These are phyloP conservation scores for Aphelocoma coerulescens DNA, from an alignment of 2,113 vertebrate species.

Conservation along the genomic window DNA sequence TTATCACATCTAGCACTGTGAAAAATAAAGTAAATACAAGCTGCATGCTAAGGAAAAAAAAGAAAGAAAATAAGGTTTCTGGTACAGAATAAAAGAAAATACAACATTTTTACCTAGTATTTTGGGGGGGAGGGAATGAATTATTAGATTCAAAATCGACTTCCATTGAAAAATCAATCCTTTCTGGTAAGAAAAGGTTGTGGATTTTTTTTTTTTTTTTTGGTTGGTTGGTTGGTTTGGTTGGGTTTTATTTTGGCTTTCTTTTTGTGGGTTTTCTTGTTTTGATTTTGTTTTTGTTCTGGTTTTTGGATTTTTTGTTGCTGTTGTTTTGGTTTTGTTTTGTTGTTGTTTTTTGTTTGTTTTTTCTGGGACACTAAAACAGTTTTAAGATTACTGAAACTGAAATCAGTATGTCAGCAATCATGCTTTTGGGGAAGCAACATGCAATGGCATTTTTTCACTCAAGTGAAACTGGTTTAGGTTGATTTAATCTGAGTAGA, in stretches of 20 bases:
- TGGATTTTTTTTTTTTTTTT: not conserved
- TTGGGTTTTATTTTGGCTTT: too few species aligned
- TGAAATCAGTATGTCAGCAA: not conserved
- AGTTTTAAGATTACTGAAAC: not conserved
- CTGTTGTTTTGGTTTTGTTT: not conserved
- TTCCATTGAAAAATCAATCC: not conserved
- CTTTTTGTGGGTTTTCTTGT: too few species aligned
- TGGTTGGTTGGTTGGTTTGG: too few species aligned
- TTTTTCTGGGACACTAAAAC: not conserved
- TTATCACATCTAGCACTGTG: not conserved
- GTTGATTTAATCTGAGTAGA: not conserved
- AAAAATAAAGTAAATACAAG: constrained; percentile 3
- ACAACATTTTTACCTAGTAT: not conserved
- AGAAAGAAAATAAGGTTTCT: not conserved
- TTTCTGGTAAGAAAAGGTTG: not conserved
- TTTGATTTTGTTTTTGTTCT: not conserved
- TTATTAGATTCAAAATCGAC: not conserved
- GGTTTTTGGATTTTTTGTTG: too few species aligned
- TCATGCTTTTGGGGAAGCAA: not conserved
- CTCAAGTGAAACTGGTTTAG: not conserved
- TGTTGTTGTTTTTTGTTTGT: too few species aligned
- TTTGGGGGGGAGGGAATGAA: not conserved
- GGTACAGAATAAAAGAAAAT: not conserved
- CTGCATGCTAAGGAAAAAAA: not conserved
- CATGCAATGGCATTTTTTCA: not conserved